Evolutionary conservation across 2,888 invertebrate species (phyloP).

Genomic region (Drepana falcataria): DNA sequence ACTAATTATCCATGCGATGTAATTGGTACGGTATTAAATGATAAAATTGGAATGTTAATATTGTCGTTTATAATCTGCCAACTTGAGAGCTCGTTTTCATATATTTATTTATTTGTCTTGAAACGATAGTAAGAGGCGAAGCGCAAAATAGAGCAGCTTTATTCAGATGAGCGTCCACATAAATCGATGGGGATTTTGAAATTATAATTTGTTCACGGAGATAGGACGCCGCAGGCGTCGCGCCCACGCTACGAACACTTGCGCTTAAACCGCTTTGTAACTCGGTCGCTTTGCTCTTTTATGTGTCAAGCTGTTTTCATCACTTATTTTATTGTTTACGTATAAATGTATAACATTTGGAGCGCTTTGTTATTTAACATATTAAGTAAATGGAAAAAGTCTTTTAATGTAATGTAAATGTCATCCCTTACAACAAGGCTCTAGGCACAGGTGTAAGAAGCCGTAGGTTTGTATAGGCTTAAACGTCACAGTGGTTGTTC

Average conservation of each 20-base stretch:
- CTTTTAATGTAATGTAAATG: no score
- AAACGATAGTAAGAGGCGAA: slow-evolving; percentile 44
- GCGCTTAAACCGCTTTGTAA: slow-evolving; percentile 9
- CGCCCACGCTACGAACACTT: slow-evolving; percentile 44
- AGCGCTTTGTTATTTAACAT: neutral
- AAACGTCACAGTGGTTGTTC: no score
- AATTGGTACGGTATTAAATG: no score
- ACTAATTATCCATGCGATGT: no score
- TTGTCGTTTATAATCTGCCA: no score
- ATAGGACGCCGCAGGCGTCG: slow-evolving; percentile 67
- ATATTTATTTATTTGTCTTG: slow-evolving; percentile 17
- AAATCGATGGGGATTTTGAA: slow-evolving; percentile 76
- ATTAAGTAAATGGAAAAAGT: no score
- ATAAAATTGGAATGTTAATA: no score
- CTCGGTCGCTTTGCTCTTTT: slow-evolving; percentile 5
- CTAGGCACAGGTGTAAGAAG: no score
- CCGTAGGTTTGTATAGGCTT: no score
- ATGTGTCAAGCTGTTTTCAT: slow-evolving; percentile 3
- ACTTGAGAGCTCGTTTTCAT: neutral
- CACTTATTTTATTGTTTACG: neutral
- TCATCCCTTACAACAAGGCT: no score
- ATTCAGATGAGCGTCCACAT: slow-evolving; percentile 70
- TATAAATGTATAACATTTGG: neutral
- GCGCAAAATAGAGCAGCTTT: slow-evolving; percentile 64
- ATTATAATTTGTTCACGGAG: slow-evolving; percentile 74